These are phyloP conservation scores for Elymnias hypermnestra DNA, from an alignment of 1,140 invertebrate genomes.

Conservation along the genomic window DNA sequence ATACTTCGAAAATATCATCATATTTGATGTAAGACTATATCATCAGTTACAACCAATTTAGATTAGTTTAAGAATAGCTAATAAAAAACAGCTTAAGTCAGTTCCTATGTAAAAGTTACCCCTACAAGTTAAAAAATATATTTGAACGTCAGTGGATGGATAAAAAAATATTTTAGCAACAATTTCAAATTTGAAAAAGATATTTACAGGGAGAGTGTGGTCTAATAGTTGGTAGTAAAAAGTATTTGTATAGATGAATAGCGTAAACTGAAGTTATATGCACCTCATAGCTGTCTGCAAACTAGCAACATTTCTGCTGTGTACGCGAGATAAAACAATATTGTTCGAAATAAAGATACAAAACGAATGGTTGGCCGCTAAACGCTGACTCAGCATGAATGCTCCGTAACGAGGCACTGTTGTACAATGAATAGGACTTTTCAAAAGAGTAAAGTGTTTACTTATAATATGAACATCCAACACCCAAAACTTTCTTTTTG, in stretches of 20 bases:
- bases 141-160: too few relatives aligned
- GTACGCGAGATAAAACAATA: neutral
- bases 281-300: constrained; percentile 1
- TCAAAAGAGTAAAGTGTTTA: constrained; percentile 26
- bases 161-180: too few relatives aligned
- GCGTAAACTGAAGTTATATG: neutral
- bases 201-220: too few relatives aligned
- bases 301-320: constrained; percentile 4
- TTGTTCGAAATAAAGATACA: constrained; percentile 35
- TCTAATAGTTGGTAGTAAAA: too few relatives aligned
- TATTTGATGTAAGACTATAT: too few relatives aligned
- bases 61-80: too few relatives aligned
- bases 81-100: too few relatives aligned
- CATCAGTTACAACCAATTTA: too few relatives aligned
- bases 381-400: constrained; percentile 39
- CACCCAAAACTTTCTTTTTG: neutral
- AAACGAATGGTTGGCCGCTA: constrained; percentile 34
- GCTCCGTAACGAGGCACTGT: constrained; percentile 47
- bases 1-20: too few relatives aligned
- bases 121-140: too few relatives aligned
- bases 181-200: too few relatives aligned
- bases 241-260: neutral
- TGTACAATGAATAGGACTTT: constrained; percentile 38
- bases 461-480: constrained; percentile 6
- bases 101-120: too few relatives aligned